phyloP scores from a whole-genome alignment of 1,140 invertebrate species.

The Venturia canescens region DNA sequence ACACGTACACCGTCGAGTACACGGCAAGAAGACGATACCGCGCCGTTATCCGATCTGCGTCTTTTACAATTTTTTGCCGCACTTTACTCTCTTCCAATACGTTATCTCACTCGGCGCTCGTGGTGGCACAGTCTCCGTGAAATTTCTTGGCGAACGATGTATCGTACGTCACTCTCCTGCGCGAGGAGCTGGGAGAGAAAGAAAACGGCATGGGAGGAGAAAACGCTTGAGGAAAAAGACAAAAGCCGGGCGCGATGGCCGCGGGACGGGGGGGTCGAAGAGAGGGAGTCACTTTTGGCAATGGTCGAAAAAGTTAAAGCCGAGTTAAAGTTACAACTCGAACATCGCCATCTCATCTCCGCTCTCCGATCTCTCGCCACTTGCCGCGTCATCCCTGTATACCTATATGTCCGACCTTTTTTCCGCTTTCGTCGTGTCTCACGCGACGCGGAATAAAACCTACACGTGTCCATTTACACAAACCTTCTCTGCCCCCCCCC shows the following conservation, averaged over 20 bases:
- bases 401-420: too few species aligned
- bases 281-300: conserved; percentile 33
- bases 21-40: too few species aligned
- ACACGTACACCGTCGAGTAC: too few species aligned
- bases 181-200: conserved; percentile 24
- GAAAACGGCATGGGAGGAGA: conserved; percentile 7
- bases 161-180: conserved; percentile 27
- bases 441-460: not conserved
- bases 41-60: too few species aligned
- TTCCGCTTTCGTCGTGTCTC: not conserved
- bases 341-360: conserved; percentile 4
- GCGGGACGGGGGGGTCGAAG: not conserved
- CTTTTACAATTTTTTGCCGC: too few species aligned
- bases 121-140: conserved; percentile 14
- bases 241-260: not conserved
- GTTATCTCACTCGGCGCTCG: not conserved
- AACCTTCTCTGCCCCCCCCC: too few species aligned
- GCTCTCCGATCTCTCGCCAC: not conserved
- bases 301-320: conserved; percentile 38
- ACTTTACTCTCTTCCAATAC: not conserved
- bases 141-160: conserved; percentile 25
- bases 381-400: not conserved
- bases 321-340: conserved; percentile 33
- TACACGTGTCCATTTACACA: not conserved
- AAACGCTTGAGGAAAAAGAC: conserved; percentile 3